Percentiles rank a stretch among this genome's conserved stretches.
Conservation (phyloP, 2,888 invertebrate species). For the Ormyrus labotus region DNA sequence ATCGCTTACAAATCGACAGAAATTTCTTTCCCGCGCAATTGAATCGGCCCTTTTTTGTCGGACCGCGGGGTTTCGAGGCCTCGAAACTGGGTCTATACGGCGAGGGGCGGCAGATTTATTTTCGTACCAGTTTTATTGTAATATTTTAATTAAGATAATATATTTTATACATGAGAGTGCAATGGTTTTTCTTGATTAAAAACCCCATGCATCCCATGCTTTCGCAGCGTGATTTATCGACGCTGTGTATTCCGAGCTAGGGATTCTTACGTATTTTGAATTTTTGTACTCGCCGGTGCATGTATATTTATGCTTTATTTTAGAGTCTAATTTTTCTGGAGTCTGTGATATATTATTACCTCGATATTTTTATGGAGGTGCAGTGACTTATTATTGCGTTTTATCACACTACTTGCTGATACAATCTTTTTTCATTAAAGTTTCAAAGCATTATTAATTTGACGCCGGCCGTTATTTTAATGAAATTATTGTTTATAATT, state of each 20-base stretch:
- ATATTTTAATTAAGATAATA: slow-evolving; percentile 53
- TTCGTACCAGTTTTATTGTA: slow-evolving; percentile 31
- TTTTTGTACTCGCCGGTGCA: too few species aligned
- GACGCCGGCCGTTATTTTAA: too few species aligned
- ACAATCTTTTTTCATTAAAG: neutral
- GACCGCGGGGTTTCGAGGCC: neutral
- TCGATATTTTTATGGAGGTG: neutral
- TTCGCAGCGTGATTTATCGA: slow-evolving; percentile 31
- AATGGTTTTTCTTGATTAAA: slow-evolving; percentile 43
- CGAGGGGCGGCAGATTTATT: slow-evolving; percentile 22
- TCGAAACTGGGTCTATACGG: neutral
- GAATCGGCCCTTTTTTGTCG: slow-evolving; percentile 17
- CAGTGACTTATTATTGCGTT: slow-evolving; percentile 20
- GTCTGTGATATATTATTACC: neutral
- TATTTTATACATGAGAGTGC: slow-evolving; percentile 23
- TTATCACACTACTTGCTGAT: neutral
- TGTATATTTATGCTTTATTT: too few species aligned
- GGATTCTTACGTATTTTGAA: slow-evolving; percentile 4
- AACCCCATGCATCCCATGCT: neutral
- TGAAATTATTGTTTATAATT: too few species aligned
- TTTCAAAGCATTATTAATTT: neutral
- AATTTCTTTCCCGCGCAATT: slow-evolving; percentile 34
- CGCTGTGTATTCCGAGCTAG: slow-evolving; percentile 13
- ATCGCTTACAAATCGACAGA: slow-evolving; percentile 46
- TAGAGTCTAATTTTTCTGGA: neutral